These are phyloP conservation scores for Entomyzon cyanotis DNA, from an alignment of 2,113 vertebrate genomes.

Conservation along the genomic window DNA sequence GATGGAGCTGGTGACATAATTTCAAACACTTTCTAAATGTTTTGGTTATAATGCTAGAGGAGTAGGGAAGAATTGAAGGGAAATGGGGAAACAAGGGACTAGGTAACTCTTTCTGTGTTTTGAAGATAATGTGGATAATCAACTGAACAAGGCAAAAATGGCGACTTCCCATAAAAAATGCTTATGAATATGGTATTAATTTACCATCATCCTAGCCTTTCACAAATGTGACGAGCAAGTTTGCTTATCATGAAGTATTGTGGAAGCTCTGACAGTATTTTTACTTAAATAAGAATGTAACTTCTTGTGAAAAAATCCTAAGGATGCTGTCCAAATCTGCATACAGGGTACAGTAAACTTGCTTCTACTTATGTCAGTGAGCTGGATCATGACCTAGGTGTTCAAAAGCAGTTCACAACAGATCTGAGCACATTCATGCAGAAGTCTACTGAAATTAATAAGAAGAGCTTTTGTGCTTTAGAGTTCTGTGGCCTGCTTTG, in stretches of 20 bases:
- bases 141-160: not conserved
- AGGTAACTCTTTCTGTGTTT: not conserved
- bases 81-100: not conserved
- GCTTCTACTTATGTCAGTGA: not conserved
- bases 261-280: not conserved
- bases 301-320: not conserved
- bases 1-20: not conserved
- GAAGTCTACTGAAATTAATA: not conserved
- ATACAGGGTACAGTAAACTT: not conserved
- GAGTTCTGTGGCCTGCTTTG: not conserved
- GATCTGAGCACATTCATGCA: not conserved
- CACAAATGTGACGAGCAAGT: not conserved
- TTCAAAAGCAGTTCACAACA: not conserved
- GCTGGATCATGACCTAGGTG: not conserved
- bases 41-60: not conserved
- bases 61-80: not conserved
- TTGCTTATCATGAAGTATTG: not conserved
- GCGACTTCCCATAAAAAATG: not conserved
- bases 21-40: not conserved
- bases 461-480: not conserved
- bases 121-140: not conserved
- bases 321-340: not conserved
- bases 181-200: not conserved
- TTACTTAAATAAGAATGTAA: not conserved
- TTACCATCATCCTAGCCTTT: not conserved